Base-by-base conservation (phyloP, 2,113 vertebrate genomes). In the Xiphophorus hellerii region DNA sequence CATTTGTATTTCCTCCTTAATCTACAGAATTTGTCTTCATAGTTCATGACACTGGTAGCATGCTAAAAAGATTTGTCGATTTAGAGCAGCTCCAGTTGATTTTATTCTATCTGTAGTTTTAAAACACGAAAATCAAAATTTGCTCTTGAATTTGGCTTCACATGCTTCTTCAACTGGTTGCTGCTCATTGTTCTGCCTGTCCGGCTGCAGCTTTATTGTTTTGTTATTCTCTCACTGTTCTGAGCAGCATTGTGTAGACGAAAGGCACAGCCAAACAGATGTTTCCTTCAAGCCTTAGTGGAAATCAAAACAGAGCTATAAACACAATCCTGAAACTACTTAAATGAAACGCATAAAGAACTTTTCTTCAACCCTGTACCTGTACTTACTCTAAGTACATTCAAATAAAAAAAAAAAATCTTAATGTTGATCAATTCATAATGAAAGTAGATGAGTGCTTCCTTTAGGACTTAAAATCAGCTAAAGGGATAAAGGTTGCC, bases 181-280 rank as follows among this genome's bases (percentile, higher is more conserved):
- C 33, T 35, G 28, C 35, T 77, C 30, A 70, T 72, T 66, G 58
- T 65, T 69, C 6, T 5, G n/a, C 27, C 51, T 28, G 39, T 61
- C 60, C 5, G 29, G 33, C 51, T 42, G 27, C 11, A 44, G 25
- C n/a, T 39, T 39, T 31, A 42, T 62, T 77, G 10, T 65, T 63
- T 64, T 64, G 39, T 77, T 77, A 37, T 63, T 20, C 37, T 76
- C 29, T 69, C 22, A 33, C 25, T 27, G 5, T 22, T 66, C 35
- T 12, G n/a, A 27, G 14, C 5, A 15, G 28, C 5, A 42, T 77
- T 44, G 64, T 70, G 20, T 7, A 12, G 10, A 30, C 35, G n/a
- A 30, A 58, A 54, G 8, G 42, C 13, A 11, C 66, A 17, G 39
- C 12, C 27, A 60, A 67, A 33, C 66, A 69, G 61, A 70, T 70